phyloP scores from a whole-genome alignment of 2,113 vertebrate species.

The Brachyistius frenatus region DNA sequence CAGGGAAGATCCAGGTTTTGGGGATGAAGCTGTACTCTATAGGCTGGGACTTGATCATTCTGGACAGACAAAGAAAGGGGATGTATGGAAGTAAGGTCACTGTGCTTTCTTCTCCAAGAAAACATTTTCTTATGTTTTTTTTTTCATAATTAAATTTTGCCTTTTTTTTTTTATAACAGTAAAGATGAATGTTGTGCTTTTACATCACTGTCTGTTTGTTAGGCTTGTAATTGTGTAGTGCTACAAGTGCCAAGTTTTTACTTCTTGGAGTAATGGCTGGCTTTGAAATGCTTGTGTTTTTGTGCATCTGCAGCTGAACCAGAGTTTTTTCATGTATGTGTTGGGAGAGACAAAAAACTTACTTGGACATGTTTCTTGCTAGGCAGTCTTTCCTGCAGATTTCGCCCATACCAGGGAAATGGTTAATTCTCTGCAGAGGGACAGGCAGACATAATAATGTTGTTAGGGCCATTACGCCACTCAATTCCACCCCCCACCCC shows the following conservation, averaged over 20 bases:
- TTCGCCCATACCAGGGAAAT: slow-evolving; percentile 99
- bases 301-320: slow-evolving; percentile 19
- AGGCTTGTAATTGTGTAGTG: neutral
- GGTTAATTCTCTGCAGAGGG: slow-evolving; percentile 95
- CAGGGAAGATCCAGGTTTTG: slow-evolving; percentile 97
- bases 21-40: slow-evolving; percentile 97
- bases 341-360: slow-evolving; percentile 77
- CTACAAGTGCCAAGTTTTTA: slow-evolving; percentile 27
- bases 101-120: neutral
- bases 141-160: neutral
- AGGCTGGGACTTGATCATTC: slow-evolving; percentile 97
- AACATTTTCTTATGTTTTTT: slow-evolving; percentile 12
- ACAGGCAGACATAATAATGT: slow-evolving; percentile 84
- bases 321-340: slow-evolving; percentile 19
- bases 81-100: neutral
- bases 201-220: slow-evolving; percentile 9
- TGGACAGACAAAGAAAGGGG: slow-evolving; percentile 59
- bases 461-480: slow-evolving; percentile 79
- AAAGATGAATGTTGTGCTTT: slow-evolving; percentile 8
- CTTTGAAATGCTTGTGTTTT: slow-evolving; percentile 28
- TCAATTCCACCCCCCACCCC: slow-evolving; percentile 77
- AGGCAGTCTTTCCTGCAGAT: slow-evolving; percentile 99
- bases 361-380: slow-evolving; percentile 99
- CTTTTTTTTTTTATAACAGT: neutral
- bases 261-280: slow-evolving; percentile 15